Conservation (phyloP, 2,113 vertebrate species). For the Nibea coibor region DNA sequence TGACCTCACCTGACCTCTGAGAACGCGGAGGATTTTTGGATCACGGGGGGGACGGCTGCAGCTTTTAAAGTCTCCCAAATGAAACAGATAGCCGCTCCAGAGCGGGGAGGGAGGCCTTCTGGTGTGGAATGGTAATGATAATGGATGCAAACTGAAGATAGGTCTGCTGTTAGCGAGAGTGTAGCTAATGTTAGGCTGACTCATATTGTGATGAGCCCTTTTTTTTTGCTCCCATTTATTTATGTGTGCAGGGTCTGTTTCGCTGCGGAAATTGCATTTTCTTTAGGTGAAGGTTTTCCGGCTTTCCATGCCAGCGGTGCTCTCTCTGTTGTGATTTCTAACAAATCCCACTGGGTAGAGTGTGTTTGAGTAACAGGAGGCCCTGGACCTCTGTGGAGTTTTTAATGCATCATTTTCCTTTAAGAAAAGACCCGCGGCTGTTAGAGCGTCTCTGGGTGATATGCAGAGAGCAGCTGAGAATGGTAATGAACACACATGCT, state of each 20-base stretch:
- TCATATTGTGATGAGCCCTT: not conserved
- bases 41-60: slow-evolving; percentile 18
- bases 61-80: slow-evolving; percentile 60
- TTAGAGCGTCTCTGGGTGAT: slow-evolving; percentile 73
- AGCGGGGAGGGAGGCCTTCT: slow-evolving; percentile 18
- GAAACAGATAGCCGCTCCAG: slow-evolving; percentile 34
- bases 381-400: slow-evolving; percentile 56
- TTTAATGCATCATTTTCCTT: slow-evolving; percentile 73
- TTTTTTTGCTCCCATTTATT: not conserved
- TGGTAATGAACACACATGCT: slow-evolving; percentile 50
- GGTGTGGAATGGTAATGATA: slow-evolving; percentile 11
- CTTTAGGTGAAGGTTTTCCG: slow-evolving; percentile 9
- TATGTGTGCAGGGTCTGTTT: not conserved
- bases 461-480: slow-evolving; percentile 75
- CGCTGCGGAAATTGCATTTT: not conserved
- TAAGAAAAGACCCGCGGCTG: slow-evolving; percentile 66
- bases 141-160: slow-evolving; percentile 19
- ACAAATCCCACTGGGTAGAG: slow-evolving; percentile 59
- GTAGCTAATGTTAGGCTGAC: not conserved
- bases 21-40: slow-evolving; percentile 38
- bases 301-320: not conserved
- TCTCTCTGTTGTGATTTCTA: slow-evolving; percentile 48
- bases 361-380: slow-evolving; percentile 70
- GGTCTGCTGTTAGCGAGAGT: not conserved
- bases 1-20: slow-evolving; percentile 70